phyloP scores from a whole-genome alignment of 2,888 invertebrate species.

The Tubulanus polymorphus region DNA sequence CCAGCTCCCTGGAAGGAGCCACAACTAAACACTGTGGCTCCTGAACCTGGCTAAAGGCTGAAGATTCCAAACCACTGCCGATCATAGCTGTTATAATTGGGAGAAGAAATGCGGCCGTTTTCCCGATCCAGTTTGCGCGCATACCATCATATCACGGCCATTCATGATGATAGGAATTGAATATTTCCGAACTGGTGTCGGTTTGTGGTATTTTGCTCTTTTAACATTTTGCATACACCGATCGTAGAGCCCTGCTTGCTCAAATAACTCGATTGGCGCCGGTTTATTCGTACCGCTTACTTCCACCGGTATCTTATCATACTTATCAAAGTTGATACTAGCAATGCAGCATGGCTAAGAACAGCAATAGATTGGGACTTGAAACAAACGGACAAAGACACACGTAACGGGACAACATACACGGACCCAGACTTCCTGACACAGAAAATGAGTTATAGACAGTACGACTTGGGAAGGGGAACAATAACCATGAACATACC shows the following conservation, averaged over 20 bases:
- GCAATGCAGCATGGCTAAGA: too few relatives aligned
- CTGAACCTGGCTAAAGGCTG: constrained; percentile 46
- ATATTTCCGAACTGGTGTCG: constrained; percentile 92
- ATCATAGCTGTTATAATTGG: constrained; percentile 72
- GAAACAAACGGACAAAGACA: too few relatives aligned
- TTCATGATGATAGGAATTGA: constrained; percentile 77
- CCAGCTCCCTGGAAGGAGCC: constrained; percentile 87
- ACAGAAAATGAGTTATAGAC: too few relatives aligned
- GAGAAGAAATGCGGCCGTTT: constrained; percentile 91
- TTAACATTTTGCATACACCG: constrained; percentile 72
- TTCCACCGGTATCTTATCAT: constrained; percentile 51
- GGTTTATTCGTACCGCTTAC: constrained; percentile 42
- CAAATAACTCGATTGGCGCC: constrained; percentile 59
- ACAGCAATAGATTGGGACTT: too few relatives aligned
- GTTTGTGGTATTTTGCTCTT: constrained; percentile 68
- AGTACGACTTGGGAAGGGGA: too few relatives aligned
- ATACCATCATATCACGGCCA: constrained; percentile 90
- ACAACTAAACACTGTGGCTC: constrained; percentile 82
- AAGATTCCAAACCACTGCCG: constrained; percentile 32
- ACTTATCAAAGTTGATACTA: constrained; percentile 54
- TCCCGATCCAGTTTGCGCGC: constrained; percentile 97
- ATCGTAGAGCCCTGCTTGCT: constrained; percentile 66
- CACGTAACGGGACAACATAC: too few relatives aligned
- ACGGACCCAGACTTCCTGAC: too few relatives aligned
- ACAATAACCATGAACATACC: too few relatives aligned